phyloP scores from a whole-genome alignment of 2,797 vertebrate species.

The Falco naumanni region DNA sequence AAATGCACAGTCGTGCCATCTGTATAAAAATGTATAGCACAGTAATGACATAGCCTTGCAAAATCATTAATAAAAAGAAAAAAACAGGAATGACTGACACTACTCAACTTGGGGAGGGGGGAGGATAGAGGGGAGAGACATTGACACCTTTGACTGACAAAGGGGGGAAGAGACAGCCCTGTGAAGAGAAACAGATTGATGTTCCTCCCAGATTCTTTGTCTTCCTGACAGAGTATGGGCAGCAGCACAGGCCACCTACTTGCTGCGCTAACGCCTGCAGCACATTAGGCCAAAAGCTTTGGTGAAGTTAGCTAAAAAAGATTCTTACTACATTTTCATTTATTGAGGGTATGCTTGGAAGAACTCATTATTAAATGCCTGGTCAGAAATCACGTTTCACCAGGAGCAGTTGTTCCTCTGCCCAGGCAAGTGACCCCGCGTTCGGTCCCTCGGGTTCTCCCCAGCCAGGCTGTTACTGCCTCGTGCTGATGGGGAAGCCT shows the following conservation, averaged over 20 bases:
- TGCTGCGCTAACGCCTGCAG: slow-evolving; percentile 58
- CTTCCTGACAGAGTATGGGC: slow-evolving; percentile 76
- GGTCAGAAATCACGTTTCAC: not conserved
- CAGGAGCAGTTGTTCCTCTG: not conserved
- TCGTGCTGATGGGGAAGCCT: fast-evolving
- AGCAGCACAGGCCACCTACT: slow-evolving; percentile 71
- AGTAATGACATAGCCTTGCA: slow-evolving; percentile 83
- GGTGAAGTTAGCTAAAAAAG: slow-evolving; percentile 49
- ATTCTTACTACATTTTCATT: not conserved
- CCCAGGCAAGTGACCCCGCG: fast-evolving
- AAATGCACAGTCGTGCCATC: slow-evolving; percentile 87
- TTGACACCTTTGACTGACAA: slow-evolving; percentile 78
- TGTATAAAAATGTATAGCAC: slow-evolving; percentile 84
- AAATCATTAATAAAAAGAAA: slow-evolving; percentile 85
- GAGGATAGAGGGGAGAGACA: slow-evolving; percentile 76
- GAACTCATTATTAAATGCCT: not conserved
- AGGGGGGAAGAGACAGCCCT: slow-evolving; percentile 78
- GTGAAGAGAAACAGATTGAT: slow-evolving; percentile 82
- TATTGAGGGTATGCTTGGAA: not conserved
- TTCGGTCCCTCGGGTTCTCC: not conserved
- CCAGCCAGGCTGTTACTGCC: not conserved
- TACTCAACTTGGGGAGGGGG: slow-evolving; percentile 73
- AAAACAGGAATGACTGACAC: slow-evolving; percentile 83
- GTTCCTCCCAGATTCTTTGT: slow-evolving; percentile 75
- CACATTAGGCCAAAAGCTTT: slow-evolving; percentile 66